These are phyloP conservation scores for Resseliella maxima DNA, from an alignment of 2,888 invertebrate genomes.

Conservation along the genomic window DNA sequence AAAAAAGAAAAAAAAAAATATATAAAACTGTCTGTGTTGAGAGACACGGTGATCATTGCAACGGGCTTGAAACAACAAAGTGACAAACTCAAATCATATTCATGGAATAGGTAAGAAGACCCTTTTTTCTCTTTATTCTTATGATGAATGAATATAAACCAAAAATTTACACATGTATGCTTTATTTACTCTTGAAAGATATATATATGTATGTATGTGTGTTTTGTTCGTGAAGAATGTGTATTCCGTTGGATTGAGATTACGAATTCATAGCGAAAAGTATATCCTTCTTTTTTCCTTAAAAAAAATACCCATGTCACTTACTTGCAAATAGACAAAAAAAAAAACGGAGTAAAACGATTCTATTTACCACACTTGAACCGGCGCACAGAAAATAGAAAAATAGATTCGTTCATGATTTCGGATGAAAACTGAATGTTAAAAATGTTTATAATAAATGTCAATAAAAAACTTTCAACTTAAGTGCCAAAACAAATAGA, in stretches of 20 bases:
- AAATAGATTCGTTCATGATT: no score
- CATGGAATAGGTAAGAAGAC: not conserved
- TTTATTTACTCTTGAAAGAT: not conserved
- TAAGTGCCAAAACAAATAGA: slow-evolving; percentile 7
- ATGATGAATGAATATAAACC: no score
- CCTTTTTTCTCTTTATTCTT: not conserved
- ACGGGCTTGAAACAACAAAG: no score
- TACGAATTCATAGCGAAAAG: not conserved
- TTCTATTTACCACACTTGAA: not conserved
- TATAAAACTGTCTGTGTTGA: no score
- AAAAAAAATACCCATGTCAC: not conserved
- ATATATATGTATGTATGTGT: not conserved
- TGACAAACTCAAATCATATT: not conserved
- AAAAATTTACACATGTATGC: not conserved
- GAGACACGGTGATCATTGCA: no score
- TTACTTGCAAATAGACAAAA: not conserved
- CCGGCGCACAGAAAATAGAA: no score
- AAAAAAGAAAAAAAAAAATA: no score
- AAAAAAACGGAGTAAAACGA: not conserved
- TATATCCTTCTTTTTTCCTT: no score
- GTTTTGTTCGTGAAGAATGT: not conserved
- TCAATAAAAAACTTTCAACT: not conserved
- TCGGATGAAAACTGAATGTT: not conserved
- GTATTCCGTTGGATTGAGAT: not conserved
- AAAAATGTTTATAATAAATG: not conserved